Percentiles rank a stretch among this genome's conserved stretches.
Evolutionary conservation across 2,888 invertebrate genomes (phyloP).

Genomic region (Asteroscopus sphinx): DNA sequence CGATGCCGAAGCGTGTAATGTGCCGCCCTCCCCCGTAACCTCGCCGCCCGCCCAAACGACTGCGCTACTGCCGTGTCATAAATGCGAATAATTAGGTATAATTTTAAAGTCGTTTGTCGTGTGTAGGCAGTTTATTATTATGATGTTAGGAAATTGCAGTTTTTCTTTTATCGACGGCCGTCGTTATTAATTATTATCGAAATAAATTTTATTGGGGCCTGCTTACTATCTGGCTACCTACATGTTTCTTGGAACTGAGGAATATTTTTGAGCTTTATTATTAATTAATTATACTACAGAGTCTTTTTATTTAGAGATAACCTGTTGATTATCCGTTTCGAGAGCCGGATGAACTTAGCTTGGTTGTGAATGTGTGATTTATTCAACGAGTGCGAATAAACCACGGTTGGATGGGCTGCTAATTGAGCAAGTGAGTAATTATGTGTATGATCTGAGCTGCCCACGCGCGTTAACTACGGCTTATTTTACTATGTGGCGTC

Average conservation of each 20-base stretch:
- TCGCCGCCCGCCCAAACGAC: constrained; percentile 62
- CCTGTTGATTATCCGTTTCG: constrained; percentile 9
- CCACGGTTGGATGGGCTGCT: constrained; percentile 33
- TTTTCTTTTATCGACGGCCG: constrained; percentile 56
- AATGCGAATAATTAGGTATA: constrained; percentile 70
- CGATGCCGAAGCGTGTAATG: constrained; percentile 70
- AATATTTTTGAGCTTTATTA: constrained; percentile 19
- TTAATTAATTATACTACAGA: constrained; percentile 16
- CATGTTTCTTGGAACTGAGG: constrained; percentile 30
- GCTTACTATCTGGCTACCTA: constrained; percentile 35
- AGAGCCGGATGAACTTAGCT: constrained; percentile 5
- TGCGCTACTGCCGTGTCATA: constrained; percentile 67
- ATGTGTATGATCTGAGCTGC: constrained; percentile 40
- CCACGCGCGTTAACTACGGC: constrained; percentile 33
- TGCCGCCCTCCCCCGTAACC: constrained; percentile 66
- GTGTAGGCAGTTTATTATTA: constrained; percentile 68
- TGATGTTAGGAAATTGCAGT: constrained; percentile 61
- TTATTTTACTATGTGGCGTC: constrained; percentile 45
- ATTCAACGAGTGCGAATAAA: constrained; percentile 35
- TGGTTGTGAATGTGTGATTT: constrained; percentile 33
- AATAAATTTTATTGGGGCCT: constrained; percentile 32
- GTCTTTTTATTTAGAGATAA: constrained; percentile 11
- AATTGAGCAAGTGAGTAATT: constrained; percentile 52
- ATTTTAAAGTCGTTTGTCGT: constrained; percentile 70
- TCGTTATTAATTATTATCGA: constrained; percentile 47